These are phyloP conservation scores for Scomberomorus guttatus DNA, from an alignment of 2,797 vertebrate species.

Conservation along the genomic window DNA sequence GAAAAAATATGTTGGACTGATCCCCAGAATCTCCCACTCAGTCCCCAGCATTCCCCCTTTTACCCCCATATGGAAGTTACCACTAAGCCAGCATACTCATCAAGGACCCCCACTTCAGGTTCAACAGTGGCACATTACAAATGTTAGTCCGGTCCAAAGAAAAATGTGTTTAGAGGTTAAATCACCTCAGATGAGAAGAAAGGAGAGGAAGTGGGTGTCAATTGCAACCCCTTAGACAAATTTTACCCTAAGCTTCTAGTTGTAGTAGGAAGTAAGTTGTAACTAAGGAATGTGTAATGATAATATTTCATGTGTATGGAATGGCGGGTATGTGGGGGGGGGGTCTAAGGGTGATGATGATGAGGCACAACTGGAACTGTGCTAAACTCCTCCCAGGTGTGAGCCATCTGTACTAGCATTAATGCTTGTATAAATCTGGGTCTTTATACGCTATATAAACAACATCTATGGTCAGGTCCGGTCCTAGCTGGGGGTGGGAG, in stretches of 20 bases:
- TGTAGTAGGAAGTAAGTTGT: conserved; percentile 49
- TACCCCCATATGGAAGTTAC: neutral
- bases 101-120: conserved; percentile 13
- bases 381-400: conserved; percentile 45
- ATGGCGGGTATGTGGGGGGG: conserved; percentile 44
- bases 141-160: conserved; percentile 18
- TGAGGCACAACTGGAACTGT: conserved; percentile 53
- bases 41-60: neutral
- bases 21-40: neutral
- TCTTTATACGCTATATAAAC: conserved; percentile 3
- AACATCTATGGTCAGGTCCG: neutral
- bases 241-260: conserved; percentile 13
- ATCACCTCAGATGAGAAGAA: conserved; percentile 33
- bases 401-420: conserved; percentile 19
- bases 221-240: conserved; percentile 13
- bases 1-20: neutral
- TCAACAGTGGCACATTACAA: conserved; percentile 26
- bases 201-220: conserved; percentile 14
- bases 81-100: conserved; percentile 1
- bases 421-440: neutral
- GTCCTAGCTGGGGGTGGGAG: too few relatives aligned
- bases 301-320: conserved; percentile 65
- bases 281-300: conserved; percentile 47
- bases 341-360: conserved; percentile 22
- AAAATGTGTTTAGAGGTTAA: conserved; percentile 21